phyloP scores from a whole-genome alignment of 2,113 vertebrate genomes.

The Mesitornis unicolor region DNA sequence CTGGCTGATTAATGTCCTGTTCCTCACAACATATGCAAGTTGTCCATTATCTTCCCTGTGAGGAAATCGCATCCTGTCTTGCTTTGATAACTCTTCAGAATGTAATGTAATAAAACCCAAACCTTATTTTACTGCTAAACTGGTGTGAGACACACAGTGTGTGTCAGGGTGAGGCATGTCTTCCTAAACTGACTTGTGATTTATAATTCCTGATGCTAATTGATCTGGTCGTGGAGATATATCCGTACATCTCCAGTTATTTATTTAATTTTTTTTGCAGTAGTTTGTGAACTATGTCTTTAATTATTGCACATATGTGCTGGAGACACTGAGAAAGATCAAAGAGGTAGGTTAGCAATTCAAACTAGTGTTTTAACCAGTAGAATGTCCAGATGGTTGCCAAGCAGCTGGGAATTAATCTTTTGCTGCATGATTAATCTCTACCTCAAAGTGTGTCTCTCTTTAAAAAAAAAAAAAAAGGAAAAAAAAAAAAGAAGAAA shows the following conservation, averaged over 20 bases:
- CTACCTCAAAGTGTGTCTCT: neutral
- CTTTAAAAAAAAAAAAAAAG: neutral
- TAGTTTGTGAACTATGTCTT: conserved; percentile 43
- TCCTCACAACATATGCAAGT: neutral
- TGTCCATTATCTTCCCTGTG: neutral
- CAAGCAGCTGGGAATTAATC: conserved; percentile 65
- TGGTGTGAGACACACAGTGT: neutral
- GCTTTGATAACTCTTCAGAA: conserved; percentile 41
- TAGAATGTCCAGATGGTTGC: conserved; percentile 68
- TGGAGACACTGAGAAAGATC: conserved; percentile 56
- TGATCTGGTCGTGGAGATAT: neutral
- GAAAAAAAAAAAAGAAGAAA: neutral
- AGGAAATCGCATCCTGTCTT: conserved; percentile 28
- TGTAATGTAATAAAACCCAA: neutral
- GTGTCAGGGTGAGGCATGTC: conserved; percentile 20
- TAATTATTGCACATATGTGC: conserved; percentile 66
- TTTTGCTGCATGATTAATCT: conserved; percentile 59
- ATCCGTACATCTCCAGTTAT: neutral
- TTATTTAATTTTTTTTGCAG: neutral
- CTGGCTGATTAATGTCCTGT: conserved; percentile 9
- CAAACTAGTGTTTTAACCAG: conserved; percentile 62
- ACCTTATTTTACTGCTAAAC: conserved; percentile 9
- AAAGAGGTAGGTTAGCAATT: conserved; percentile 66
- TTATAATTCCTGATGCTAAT: conserved; percentile 35
- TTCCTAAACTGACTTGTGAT: conserved; percentile 23